Base-by-base conservation (phyloP, 2,113 vertebrate species). In the Platichthys stellatus region DNA sequence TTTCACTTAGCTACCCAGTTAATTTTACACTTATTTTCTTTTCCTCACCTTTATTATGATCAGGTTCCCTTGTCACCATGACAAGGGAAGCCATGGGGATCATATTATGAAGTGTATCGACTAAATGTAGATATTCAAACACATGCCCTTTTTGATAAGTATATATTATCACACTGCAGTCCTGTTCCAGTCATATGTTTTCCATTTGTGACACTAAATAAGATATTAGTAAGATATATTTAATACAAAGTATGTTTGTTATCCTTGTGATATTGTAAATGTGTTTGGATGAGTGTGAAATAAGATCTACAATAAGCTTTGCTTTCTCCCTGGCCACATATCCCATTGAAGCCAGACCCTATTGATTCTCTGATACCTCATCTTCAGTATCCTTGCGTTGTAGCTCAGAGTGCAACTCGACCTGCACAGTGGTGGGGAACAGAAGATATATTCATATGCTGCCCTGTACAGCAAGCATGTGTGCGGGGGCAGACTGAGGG, bases 401-500 rank as follows among this genome's bases (percentile, higher is more conserved):
- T 28, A 83, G 60, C 65, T 78, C 45, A 43, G 15, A 70, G 63
- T 65, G 63, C 28, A 83, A 56, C 69, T 78, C 35, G 31, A 65
- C 81, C 74, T 78, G 78, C 66, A 5, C 75, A 63, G 63, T 12
- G 60, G 63, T 2, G 45, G 56, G 21, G 67, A 78, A 58, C 1
- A 40, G 76, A 72, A 76, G 49, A 83, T 84, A 78, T 76, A 81
- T 83, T 83, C 68, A 81, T 85, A 73, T 86, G 71, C 74, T 81
- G 74, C 84, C 71, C 79, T 54, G 57, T 74, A 59, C 74, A 88
- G 79, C 74, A 57, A 84, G 69, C 82, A 81, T 87, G 84, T 89
- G 86, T 86, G 86, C 64, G 82, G 72, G 84, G 82, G 86, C 74
- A 74, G 86, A 74, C 54, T 79, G 88, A 78, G 84, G 74, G 80